Evolutionary conservation across 1,140 invertebrate species (phyloP).

Genomic region (Schlechtendalia chinensis): DNA sequence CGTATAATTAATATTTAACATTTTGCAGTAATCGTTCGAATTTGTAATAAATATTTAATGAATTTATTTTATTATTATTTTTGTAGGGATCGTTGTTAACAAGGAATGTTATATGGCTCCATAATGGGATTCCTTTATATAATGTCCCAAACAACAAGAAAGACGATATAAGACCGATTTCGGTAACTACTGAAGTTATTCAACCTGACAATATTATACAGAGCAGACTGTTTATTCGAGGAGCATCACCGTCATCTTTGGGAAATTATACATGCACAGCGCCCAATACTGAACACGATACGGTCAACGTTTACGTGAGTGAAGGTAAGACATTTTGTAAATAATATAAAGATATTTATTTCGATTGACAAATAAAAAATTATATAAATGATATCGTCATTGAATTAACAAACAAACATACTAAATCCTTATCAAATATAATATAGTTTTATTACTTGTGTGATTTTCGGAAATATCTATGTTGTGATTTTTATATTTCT

Average conservation of each 20-base stretch:
- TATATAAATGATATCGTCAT: no score
- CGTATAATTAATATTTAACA: no score
- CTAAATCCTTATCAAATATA: no score
- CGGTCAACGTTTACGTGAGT: slow-evolving; percentile 84
- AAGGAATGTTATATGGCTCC: slow-evolving; percentile 30
- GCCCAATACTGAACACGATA: slow-evolving; percentile 83
- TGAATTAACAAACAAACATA: no score
- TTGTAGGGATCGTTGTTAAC: slow-evolving; percentile 16
- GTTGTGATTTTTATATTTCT: no score
- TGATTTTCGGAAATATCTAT: no score
- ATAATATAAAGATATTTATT: no score
- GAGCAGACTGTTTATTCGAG: slow-evolving; percentile 76
- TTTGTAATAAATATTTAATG: no score
- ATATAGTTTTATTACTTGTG: no score
- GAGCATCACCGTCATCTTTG: slow-evolving; percentile 79
- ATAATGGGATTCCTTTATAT: slow-evolving; percentile 36
- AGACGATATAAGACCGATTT: slow-evolving; percentile 54
- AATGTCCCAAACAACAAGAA: slow-evolving; percentile 34
- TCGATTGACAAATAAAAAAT: no score
- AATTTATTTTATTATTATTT: neutral
- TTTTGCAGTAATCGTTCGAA: no score
- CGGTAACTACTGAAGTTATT: slow-evolving; percentile 55
- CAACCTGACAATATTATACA: slow-evolving; percentile 59
- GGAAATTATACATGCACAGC: slow-evolving; percentile 89
- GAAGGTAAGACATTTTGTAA: slow-evolving; percentile 64